Percentiles rank a stretch among this genome's conserved stretches.
phyloP scores from a whole-genome alignment of 2,113 vertebrate genomes.

The Equus przewalskii region DNA sequence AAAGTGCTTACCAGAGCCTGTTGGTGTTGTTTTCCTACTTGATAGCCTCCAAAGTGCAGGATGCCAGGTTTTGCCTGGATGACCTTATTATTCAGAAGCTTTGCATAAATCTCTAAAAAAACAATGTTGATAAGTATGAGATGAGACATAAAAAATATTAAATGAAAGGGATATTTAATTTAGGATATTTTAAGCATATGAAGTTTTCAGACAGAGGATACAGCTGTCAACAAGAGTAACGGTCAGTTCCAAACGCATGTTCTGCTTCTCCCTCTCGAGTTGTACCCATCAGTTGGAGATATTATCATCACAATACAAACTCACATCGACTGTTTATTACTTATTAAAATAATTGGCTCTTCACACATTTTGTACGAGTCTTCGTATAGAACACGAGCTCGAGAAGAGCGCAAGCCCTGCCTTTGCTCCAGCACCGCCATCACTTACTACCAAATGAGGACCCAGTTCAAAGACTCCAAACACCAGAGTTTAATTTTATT shows the following conservation, averaged over 20 bases:
- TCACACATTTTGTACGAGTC: not conserved
- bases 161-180: not conserved
- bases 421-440: not conserved
- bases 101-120: slow-evolving; percentile 90
- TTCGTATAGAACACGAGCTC: not conserved
- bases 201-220: not conserved
- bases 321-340: not conserved
- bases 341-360: not conserved
- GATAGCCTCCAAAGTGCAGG: slow-evolving; percentile 95
- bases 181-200: not conserved
- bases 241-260: not conserved
- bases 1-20: slow-evolving; percentile 91
- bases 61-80: slow-evolving; percentile 92
- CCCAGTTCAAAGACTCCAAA: not conserved
- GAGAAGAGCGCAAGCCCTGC: not conserved
- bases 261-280: not conserved
- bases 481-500: slow-evolving; percentile 36
- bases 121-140: slow-evolving; percentile 57
- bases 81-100: slow-evolving; percentile 88
- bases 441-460: not conserved
- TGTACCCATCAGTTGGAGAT: not conserved
- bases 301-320: not conserved
- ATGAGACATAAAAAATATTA: slow-evolving; percentile 24
- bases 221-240: not conserved
- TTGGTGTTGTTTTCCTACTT: slow-evolving; percentile 90